Evolutionary conservation across 2,888 invertebrate species (phyloP).

Genomic region (Arctia plantaginis): DNA sequence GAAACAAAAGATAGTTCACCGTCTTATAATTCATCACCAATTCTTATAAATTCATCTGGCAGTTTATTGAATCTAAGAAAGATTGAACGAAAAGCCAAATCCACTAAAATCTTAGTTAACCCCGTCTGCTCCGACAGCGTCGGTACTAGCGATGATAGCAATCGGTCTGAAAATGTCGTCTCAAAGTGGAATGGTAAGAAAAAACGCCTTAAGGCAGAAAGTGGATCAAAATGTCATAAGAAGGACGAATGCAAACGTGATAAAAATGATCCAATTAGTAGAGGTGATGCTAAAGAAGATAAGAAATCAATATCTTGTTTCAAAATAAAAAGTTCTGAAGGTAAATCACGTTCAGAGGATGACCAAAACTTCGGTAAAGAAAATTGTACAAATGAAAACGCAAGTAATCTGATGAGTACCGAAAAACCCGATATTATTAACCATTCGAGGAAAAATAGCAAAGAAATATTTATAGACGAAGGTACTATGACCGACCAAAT

Average conservation of each 20-base stretch:
- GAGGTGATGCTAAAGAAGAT: slow-evolving; percentile 74
- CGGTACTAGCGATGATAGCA: slow-evolving; percentile 78
- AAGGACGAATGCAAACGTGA: slow-evolving; percentile 65
- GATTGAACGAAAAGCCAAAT: slow-evolving; percentile 81
- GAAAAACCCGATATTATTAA: slow-evolving; percentile 78
- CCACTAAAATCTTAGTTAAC: slow-evolving; percentile 83
- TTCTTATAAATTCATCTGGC: slow-evolving; percentile 70
- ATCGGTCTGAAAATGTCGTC: slow-evolving; percentile 70
- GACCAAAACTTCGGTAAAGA: slow-evolving; percentile 76
- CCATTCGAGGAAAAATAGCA: slow-evolving; percentile 73
- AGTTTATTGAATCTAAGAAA: slow-evolving; percentile 78
- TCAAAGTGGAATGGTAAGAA: slow-evolving; percentile 82
- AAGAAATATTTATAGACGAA: slow-evolving; percentile 72
- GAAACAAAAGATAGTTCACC: slow-evolving; percentile 70
- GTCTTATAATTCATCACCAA: slow-evolving; percentile 72
- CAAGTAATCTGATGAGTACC: slow-evolving; percentile 73
- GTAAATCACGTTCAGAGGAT: slow-evolving; percentile 76
- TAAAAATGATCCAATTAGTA: slow-evolving; percentile 73
- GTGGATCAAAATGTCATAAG: slow-evolving; percentile 57
- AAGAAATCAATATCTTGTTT: slow-evolving; percentile 83
- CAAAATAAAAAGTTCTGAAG: slow-evolving; percentile 80
- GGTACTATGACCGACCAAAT: slow-evolving; percentile 71
- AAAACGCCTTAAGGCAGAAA: slow-evolving; percentile 76
- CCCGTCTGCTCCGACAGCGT: slow-evolving; percentile 80
- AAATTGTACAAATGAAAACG: slow-evolving; percentile 80